Evolutionary conservation across 2,113 vertebrate species (phyloP).

Genomic region (Cricetomys ansorgei): DNA sequence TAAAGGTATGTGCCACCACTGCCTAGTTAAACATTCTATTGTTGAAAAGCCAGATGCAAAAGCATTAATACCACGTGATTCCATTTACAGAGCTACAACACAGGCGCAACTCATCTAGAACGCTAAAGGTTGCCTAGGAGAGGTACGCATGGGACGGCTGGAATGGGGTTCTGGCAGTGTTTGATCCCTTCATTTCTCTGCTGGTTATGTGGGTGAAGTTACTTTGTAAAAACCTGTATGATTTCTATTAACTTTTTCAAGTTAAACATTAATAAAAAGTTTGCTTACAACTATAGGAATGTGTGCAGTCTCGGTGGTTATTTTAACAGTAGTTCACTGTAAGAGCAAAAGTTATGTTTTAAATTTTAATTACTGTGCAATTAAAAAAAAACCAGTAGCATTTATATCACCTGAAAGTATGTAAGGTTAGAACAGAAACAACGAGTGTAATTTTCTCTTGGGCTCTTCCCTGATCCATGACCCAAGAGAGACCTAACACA

Average conservation of each 20-base stretch:
- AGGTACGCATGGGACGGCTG: background rate
- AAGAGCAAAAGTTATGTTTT: no score
- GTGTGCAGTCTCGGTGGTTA: background rate
- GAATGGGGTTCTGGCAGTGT: background rate
- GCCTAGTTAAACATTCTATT: background rate
- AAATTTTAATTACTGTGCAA: no score
- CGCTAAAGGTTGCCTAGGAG: background rate
- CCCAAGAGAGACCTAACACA: background rate
- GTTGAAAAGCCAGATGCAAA: background rate
- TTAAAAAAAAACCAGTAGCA: no score
- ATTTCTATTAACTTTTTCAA: background rate
- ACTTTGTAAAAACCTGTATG: background rate
- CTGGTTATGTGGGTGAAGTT: background rate
- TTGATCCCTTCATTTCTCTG: background rate
- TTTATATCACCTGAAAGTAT: background rate
- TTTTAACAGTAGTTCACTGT: background rate
- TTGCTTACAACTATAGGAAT: background rate
- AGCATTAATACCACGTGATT: background rate
- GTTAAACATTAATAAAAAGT: background rate
- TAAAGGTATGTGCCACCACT: background rate
- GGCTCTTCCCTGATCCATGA: background rate
- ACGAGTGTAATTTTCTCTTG: background rate
- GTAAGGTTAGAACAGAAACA: background rate
- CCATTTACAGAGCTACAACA: background rate
- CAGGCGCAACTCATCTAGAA: background rate